Evolutionary conservation across 1,140 invertebrate species (phyloP), one percentile per base, ranked within the genome.

Genomic region (Drosophila sp.): DNA sequence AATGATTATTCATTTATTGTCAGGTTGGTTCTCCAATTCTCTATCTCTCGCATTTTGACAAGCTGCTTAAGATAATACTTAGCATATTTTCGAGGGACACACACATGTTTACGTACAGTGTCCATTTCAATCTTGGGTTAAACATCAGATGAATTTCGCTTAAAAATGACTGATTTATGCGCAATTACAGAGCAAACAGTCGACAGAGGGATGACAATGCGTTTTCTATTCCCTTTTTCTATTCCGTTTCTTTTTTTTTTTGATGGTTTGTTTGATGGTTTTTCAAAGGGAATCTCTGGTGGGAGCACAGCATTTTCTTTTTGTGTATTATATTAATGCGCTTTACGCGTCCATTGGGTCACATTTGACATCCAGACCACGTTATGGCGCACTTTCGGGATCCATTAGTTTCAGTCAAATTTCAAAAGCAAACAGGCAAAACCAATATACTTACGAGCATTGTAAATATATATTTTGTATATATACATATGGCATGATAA

Each of bases 321-420:
- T 50, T 58, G 14, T 48, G 32, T 71, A 56, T 58, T 58, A 51
- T 72, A 65, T 72, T 66, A 80, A 80, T 80, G 61, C 57, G 63
- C 54, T 76, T 82, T 74, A 69, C 45, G 56, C 54, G 79, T 59
- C 79, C 61, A 58, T 21, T 32, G 76, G 80, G 80, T 66, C 66
- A 61, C 67, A 72, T 76, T 86, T 83, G 62, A 61, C 53, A 76
- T 70, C 38, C 32, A 21, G 25, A 36, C 21, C 8, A 43, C 53
- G 8, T 54, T 48, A 40, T 72, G 62, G 62, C 62, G 27, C 50
- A 46, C 32, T 70, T 38, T 54, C 5, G 59, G 48, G 13, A 62
- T 81, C 81, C 81, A 86, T 86, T 86, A 86, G 82, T 87, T 87
- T 75, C 78, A 75, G 80, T 87, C 82, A 87, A 86, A 78, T 81